These are phyloP conservation scores for Machimus atricapillus DNA, from an alignment of 2,888 invertebrate genomes.

Conservation along the genomic window DNA sequence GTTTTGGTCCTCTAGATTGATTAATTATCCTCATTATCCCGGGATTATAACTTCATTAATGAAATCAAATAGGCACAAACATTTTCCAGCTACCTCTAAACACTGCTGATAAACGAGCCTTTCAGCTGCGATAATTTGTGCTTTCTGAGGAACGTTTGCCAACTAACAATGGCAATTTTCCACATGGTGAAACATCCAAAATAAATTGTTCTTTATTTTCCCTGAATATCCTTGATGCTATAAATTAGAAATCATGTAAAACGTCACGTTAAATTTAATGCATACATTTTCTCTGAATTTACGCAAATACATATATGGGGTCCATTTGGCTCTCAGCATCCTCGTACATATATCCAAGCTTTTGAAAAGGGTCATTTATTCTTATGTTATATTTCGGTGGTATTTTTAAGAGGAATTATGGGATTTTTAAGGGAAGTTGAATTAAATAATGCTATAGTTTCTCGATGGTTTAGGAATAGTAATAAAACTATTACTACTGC, in stretches of 20 bases:
- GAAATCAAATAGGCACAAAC: conserved; percentile 11
- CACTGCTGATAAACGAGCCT: background rate
- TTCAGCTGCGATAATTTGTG: background rate
- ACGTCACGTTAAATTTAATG: background rate
- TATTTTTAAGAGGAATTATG: too few relatives aligned
- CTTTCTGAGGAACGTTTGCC: background rate
- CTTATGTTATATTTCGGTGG: background rate
- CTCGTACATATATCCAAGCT: background rate
- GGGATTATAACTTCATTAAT: conserved; percentile 1
- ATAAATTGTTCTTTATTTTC: background rate
- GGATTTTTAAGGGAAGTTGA: too few relatives aligned
- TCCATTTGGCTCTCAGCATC: background rate
- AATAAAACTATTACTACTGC: too few relatives aligned
- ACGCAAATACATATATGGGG: background rate
- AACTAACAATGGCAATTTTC: background rate
- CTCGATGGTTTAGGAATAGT: too few relatives aligned
- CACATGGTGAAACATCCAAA: background rate
- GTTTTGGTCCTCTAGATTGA: background rate
- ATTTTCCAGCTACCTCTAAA: background rate
- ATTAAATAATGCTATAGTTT: too few relatives aligned
- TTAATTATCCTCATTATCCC: background rate
- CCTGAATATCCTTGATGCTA: background rate
- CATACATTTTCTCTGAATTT: background rate
- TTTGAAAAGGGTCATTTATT: background rate
- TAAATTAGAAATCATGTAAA: background rate